Conservation (phyloP, 2,797 vertebrate genomes). For the Pagetopsis macropterus region DNA sequence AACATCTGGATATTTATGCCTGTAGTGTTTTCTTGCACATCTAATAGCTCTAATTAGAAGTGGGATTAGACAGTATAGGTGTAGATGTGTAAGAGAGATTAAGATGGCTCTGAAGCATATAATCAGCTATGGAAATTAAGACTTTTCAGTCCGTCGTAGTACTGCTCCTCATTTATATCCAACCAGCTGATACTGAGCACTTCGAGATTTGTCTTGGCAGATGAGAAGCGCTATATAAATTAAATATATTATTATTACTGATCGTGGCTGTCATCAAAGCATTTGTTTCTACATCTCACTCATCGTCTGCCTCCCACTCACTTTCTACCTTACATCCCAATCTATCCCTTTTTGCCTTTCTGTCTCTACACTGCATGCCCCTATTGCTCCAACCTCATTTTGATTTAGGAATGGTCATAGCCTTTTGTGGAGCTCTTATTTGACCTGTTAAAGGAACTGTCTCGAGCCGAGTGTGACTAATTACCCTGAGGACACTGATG, state of each 20-base stretch:
- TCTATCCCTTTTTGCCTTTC: neutral
- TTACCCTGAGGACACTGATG: conserved; percentile 18
- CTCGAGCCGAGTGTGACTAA: conserved; percentile 45
- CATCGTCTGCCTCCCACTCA: conserved; percentile 22
- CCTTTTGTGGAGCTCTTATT: conserved; percentile 42
- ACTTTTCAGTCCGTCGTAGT: conserved; percentile 1
- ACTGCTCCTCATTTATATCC: conserved; percentile 24
- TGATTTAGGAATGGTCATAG: conserved; percentile 60
- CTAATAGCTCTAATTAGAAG: conserved; percentile 15
- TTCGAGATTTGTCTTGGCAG: no score
- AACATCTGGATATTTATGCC: neutral
- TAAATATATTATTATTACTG: no score
- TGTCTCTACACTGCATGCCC: conserved; percentile 3
- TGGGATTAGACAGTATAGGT: conserved; percentile 25
- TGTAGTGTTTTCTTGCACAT: conserved; percentile 20
- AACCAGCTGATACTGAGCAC: conserved; percentile 3
- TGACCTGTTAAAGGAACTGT: conserved; percentile 53
- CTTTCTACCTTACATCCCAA: conserved; percentile 38
- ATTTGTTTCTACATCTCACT: conserved; percentile 16
- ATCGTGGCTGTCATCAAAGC: conserved; percentile 1
- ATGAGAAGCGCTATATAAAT: no score
- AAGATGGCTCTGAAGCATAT: conserved; percentile 5
- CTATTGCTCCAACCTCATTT: conserved; percentile 6
- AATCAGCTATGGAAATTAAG: conserved; percentile 20
- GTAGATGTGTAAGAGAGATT: conserved; percentile 17